Conservation (phyloP, 2,888 invertebrate species). For the Tetropium fuscum region DNA sequence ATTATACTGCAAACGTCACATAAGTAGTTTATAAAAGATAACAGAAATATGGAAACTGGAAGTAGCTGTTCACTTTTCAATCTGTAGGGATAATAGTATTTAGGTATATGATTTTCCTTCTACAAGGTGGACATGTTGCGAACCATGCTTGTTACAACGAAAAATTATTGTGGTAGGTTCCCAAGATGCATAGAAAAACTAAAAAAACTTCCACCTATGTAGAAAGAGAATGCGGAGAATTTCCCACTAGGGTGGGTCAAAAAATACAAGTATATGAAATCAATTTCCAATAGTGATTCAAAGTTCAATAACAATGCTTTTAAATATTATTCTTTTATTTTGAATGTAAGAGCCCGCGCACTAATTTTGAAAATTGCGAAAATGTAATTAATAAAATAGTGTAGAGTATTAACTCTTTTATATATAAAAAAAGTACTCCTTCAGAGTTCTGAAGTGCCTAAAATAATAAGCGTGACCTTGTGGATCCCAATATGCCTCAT, state of each 20-base stretch:
- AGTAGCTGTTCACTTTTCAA: too few relatives aligned
- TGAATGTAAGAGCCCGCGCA: background rate
- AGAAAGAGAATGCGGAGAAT: too few relatives aligned
- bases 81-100: too few relatives aligned
- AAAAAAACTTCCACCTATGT: too few relatives aligned
- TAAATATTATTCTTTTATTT: background rate
- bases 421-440: slow-evolving; percentile 1
- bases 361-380: slow-evolving; percentile 2
- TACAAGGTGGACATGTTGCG: too few relatives aligned
- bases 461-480: slow-evolving; percentile 1
- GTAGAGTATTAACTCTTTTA: slow-evolving; percentile 2
- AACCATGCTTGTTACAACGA: too few relatives aligned
- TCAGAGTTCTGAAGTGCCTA: background rate
- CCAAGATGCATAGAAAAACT: too few relatives aligned
- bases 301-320: background rate
- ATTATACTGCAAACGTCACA: slow-evolving; percentile 7
- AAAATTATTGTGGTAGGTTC: too few relatives aligned
- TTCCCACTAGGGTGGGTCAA: background rate
- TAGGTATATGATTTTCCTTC: too few relatives aligned
- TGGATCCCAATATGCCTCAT: slow-evolving; percentile 1
- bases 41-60: too few relatives aligned
- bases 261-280: slow-evolving; percentile 1
- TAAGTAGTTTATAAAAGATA: slow-evolving; percentile 12
- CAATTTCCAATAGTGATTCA: background rate
- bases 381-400: background rate